phyloP scores from a whole-genome alignment of 2,888 invertebrate species.

The Dermolepida albohirtum region DNA sequence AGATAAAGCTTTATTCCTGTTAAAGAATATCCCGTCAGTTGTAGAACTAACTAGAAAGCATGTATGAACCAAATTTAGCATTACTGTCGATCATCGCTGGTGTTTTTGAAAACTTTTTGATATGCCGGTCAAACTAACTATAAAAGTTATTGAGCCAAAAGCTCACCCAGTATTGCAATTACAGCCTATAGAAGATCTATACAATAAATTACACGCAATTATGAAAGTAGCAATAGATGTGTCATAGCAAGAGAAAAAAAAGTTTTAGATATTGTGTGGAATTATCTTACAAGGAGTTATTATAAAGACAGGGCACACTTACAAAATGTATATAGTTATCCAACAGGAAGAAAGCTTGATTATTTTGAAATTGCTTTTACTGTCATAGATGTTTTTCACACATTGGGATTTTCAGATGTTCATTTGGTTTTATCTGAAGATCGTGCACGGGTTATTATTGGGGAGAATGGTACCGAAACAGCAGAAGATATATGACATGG shows the following conservation, averaged over 20 bases:
- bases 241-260: constrained; percentile 74
- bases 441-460: constrained; percentile 97
- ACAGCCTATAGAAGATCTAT: constrained; percentile 83
- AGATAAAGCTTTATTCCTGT: constrained; percentile 80
- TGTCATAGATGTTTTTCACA: constrained; percentile 94
- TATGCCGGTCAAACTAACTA: constrained; percentile 68
- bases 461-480: constrained; percentile 82
- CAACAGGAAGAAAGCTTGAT: constrained; percentile 93
- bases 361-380: constrained; percentile 98
- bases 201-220: constrained; percentile 86
- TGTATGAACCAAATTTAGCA: constrained; percentile 86
- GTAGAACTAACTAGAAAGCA: constrained; percentile 77
- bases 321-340: constrained; percentile 93
- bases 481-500: constrained; percentile 91
- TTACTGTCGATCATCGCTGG: constrained; percentile 92
- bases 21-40: constrained; percentile 79
- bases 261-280: constrained; percentile 96
- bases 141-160: constrained; percentile 60
- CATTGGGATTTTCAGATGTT: constrained; percentile 89
- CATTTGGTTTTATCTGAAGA: constrained; percentile 95
- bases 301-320: constrained; percentile 95
- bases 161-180: constrained; percentile 71
- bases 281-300: constrained; percentile 90
- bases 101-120: constrained; percentile 91
- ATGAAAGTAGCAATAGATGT: constrained; percentile 83